These are phyloP conservation scores for Dipus sagitta DNA, from an alignment of 2,797 vertebrate genomes.

Conservation along the genomic window DNA sequence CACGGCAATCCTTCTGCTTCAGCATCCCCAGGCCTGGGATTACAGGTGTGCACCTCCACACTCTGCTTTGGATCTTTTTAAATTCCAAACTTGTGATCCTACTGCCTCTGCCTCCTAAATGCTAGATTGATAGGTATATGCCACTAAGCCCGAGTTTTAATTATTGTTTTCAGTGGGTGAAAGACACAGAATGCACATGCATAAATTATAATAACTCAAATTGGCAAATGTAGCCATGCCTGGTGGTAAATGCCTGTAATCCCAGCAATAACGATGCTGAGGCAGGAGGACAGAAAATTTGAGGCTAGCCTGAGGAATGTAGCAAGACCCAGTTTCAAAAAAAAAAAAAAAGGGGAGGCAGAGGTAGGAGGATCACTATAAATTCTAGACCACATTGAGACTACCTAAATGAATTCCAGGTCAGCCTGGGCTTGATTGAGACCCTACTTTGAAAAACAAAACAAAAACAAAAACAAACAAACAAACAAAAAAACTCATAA, in stretches of 20 bases:
- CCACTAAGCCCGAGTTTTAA: not conserved
- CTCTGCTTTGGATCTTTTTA: not conserved
- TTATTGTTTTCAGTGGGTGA: not conserved
- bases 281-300: not conserved
- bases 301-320: not conserved
- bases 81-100: not conserved
- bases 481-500: no score
- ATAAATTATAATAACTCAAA: not conserved
- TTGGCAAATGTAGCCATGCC: not conserved
- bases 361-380: no score
- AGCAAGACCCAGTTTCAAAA: not conserved
- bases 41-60: not conserved
- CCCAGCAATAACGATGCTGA: not conserved
- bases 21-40: not conserved
- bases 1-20: not conserved
- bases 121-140: not conserved
- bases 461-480: no score
- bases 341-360: not conserved
- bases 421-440: no score
- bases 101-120: not conserved
- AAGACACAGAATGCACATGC: not conserved
- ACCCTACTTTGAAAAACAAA: no score
- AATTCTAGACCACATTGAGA: no score
- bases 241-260: no score
- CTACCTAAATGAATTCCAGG: no score